Evolutionary conservation across 2,888 invertebrate species (phyloP).

Genomic region (Mamestra brassicae): DNA sequence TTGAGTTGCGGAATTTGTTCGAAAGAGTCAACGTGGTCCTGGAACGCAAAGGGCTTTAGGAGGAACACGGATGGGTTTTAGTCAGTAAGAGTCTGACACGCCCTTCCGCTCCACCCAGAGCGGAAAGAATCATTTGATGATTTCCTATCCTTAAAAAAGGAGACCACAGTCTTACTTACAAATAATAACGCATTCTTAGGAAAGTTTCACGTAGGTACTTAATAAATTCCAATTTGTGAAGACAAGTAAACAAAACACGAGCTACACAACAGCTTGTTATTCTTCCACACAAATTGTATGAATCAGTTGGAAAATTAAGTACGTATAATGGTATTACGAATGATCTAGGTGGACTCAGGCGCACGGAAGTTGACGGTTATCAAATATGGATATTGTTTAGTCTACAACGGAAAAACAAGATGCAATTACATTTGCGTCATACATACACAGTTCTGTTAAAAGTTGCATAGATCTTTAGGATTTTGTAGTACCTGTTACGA

Average conservation of each 20-base stretch:
- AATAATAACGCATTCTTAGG: not conserved
- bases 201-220: not conserved
- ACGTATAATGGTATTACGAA: not conserved
- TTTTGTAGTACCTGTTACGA: no score
- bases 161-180: not conserved
- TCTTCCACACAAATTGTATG: not conserved
- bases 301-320: not conserved
- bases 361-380: conserved; percentile 5
- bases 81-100: no score
- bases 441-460: not conserved
- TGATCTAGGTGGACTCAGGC: conserved; percentile 19
- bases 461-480: no score
- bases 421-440: conserved; percentile 8
- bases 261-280: not conserved
- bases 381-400: not conserved
- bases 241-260: not conserved
- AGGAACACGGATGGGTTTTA: no score
- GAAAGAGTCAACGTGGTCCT: no score
- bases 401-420: conserved; percentile 2
- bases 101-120: no score
- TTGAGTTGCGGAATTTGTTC: no score
- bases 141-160: no score
- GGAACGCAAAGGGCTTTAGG: no score
- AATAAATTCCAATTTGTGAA: not conserved
- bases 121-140: no score